Evolutionary conservation across 64 coral and sea anemone species (phyloP), one percentile per base, ranked within the genome.

Genomic region (Stylophora pistillata): DNA sequence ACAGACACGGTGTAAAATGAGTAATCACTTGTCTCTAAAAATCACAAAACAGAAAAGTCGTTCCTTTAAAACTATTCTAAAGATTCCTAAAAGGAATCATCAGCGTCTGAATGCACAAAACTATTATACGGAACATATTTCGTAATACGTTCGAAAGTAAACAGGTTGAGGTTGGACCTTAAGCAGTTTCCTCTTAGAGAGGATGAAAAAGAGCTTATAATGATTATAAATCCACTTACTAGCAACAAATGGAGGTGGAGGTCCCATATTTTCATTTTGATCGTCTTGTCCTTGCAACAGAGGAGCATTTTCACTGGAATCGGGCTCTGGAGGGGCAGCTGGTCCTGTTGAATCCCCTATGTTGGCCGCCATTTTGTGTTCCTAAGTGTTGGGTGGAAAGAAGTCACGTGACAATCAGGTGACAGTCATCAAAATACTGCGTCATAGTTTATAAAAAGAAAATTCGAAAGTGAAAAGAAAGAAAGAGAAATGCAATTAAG

Each of bases 231-330:
- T 37, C 55, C 60, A 84, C 80, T 70, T 70, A 84, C 70, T 85
- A 56, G 80, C 71, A 6, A 77, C 86, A 53, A 92, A 94, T 23
- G 96, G 86, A 37, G 96, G 92, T 34, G 92, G 92, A 52, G 92
- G 92, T n/a, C 87, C 76, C 33, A 89, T 64, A 74, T 88, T 30
- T 82, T 89, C 84, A 55, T 89, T 72, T 56, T 86, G 57, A 56
- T 85, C 41, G 41, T 98, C 84, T 78, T 98, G 77, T 56, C 95
- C 90, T 47, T 98, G 89, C 65, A 98, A 87, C 72, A 98, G 83
- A 37, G 96, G 96, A 14, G 76, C 92, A 78, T 78, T 98, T 82
- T 98, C 96, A 65, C 79, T 89, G 18, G 89, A 83, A 85, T 89
- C 83, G 71, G 84, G 81, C 25, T 92, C 82, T 1, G 53, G 28